Evolutionary conservation across 2,113 vertebrate species (phyloP).

Genomic region (Castor canadensis): DNA sequence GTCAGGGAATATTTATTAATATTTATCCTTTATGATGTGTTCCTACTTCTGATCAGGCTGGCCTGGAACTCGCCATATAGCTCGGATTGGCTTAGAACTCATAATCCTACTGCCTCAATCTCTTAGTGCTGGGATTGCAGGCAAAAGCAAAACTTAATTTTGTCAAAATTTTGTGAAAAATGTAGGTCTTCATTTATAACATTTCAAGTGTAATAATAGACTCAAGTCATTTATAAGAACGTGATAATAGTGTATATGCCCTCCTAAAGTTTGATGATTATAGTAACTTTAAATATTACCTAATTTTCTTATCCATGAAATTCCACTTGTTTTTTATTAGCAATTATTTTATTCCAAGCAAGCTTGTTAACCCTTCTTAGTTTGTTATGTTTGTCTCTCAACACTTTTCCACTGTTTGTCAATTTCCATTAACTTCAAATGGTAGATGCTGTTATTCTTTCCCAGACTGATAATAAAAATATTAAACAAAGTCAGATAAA

Average conservation of each 20-base stretch:
- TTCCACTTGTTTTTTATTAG: not conserved
- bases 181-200: not conserved
- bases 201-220: not conserved
- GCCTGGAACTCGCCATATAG: too few relatives aligned
- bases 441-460: slow-evolving; percentile 10
- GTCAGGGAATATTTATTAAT: not conserved
- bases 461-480: not conserved
- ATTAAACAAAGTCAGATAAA: not conserved
- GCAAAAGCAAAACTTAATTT: too few relatives aligned
- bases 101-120: too few relatives aligned
- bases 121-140: too few relatives aligned
- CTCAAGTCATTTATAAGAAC: not conserved
- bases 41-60: too few relatives aligned
- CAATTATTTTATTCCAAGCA: too few relatives aligned
- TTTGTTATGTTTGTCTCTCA: not conserved
- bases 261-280: not conserved
- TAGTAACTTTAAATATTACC: not conserved
- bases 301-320: not conserved
- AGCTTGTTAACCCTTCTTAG: not conserved
- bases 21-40: not conserved
- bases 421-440: not conserved
- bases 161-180: not conserved
- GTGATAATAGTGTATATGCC: not conserved
- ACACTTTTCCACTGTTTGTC: not conserved
- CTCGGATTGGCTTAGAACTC: too few relatives aligned